Percentiles rank a stretch among this genome's conserved stretches.
These are phyloP conservation scores for Belonocnema kinseyi DNA, from an alignment of 1,140 invertebrate genomes.

Conservation along the genomic window DNA sequence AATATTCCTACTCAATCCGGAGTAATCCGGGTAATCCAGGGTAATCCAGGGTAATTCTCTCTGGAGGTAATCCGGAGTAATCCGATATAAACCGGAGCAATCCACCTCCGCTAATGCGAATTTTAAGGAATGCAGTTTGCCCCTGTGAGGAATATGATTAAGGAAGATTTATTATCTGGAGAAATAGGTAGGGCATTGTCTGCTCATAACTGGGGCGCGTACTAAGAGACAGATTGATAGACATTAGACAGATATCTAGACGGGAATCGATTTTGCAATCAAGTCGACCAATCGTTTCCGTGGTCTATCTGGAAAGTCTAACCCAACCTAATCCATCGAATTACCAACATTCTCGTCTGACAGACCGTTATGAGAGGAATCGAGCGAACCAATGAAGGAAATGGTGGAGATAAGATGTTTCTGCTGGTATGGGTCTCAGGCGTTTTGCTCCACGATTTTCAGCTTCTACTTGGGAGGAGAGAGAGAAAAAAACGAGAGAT, in stretches of 20 bases:
- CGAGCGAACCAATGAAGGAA: constrained; percentile 29
- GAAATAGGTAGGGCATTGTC: constrained; percentile 13
- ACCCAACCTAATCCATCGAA: constrained; percentile 29
- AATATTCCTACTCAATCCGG: no score
- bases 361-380: constrained; percentile 27
- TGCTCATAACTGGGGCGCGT: constrained; percentile 27
- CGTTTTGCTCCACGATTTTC: constrained; percentile 2
- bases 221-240: constrained; percentile 52
- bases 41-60: no score
- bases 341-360: constrained; percentile 26
- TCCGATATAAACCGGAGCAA: no score
- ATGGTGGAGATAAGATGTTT: constrained; percentile 20
- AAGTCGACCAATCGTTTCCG: constrained; percentile 65
- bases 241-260: constrained; percentile 52
- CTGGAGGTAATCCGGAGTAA: no score
- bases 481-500: not conserved
- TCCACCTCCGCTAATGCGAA: no score
- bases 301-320: constrained; percentile 22
- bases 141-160: not conserved
- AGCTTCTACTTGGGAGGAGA: not conserved
- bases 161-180: constrained; percentile 6
- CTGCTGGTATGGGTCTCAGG: not conserved
- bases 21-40: no score
- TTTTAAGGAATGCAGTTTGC: no score
- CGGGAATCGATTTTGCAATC: constrained; percentile 70